A percentile compares a stretch with the other conserved stretches of the same genome.
Evolutionary conservation across 1,140 invertebrate genomes (phyloP).

Genomic region (Drosophila orena): DNA sequence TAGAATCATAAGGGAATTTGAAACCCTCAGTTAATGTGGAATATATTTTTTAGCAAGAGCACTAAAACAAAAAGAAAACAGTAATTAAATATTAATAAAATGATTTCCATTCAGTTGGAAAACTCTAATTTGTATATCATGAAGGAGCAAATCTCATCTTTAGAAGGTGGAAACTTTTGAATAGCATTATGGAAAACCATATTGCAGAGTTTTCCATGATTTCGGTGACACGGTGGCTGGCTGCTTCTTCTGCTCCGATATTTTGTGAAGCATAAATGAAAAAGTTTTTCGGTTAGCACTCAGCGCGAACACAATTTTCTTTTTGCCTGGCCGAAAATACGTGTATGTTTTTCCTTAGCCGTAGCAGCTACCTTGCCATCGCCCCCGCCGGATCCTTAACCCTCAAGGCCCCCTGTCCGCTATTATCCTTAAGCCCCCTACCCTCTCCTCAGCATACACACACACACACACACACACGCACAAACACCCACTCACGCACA

Average conservation of each 20-base stretch:
- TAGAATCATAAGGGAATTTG: background rate
- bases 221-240: constrained; percentile 35
- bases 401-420: constrained; percentile 22
- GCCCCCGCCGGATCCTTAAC: constrained; percentile 22
- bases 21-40: too few relatives aligned
- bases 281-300: constrained; percentile 82
- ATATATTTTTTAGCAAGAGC: too few relatives aligned
- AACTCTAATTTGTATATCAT: too few relatives aligned
- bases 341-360: constrained; percentile 82
- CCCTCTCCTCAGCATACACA: background rate
- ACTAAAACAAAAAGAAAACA: too few relatives aligned
- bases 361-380: constrained; percentile 37
- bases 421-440: constrained; percentile 1
- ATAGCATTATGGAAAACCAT: too few relatives aligned
- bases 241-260: constrained; percentile 32
- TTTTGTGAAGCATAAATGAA: constrained; percentile 72
- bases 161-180: too few relatives aligned
- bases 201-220: background rate
- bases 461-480: background rate
- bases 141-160: too few relatives aligned
- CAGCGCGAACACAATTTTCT: constrained; percentile 77
- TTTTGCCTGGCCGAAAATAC: constrained; percentile 76
- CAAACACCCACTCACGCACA: too few relatives aligned
- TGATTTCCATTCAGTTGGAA: too few relatives aligned
- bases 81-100: too few relatives aligned